phyloP scores from a whole-genome alignment of 2,797 vertebrate species.

The Sebastes aleutianus region DNA sequence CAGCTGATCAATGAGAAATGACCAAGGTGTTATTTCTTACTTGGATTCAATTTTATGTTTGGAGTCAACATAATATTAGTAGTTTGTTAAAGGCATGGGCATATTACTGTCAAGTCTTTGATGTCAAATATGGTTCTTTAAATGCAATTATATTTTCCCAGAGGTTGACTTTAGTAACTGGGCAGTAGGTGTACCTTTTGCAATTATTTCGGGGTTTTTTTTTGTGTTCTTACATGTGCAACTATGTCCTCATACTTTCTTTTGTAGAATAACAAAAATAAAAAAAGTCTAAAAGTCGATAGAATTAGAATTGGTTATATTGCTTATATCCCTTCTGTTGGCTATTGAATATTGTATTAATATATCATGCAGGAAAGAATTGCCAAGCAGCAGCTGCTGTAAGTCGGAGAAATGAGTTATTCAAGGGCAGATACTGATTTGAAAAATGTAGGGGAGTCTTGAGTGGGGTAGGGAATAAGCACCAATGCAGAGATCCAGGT shows the following conservation, averaged over 20 bases:
- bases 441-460: not conserved
- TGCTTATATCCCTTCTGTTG: not conserved
- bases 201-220: not conserved
- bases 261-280: not conserved
- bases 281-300: not conserved
- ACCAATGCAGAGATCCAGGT: not conserved
- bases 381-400: not conserved
- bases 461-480: not conserved
- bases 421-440: not conserved
- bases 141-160: not conserved
- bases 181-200: not conserved
- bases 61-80: not conserved
- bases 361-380: not conserved
- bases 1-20: not conserved
- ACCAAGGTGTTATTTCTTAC: not conserved
- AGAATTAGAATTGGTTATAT: not conserved
- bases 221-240: not conserved
- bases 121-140: not conserved
- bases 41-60: not conserved
- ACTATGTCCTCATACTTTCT: not conserved
- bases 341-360: not conserved
- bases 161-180: not conserved
- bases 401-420: not conserved
- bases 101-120: not conserved
- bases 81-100: not conserved